phyloP scores from a whole-genome alignment of 2,113 vertebrate genomes.

The Pygoscelis adeliae region DNA sequence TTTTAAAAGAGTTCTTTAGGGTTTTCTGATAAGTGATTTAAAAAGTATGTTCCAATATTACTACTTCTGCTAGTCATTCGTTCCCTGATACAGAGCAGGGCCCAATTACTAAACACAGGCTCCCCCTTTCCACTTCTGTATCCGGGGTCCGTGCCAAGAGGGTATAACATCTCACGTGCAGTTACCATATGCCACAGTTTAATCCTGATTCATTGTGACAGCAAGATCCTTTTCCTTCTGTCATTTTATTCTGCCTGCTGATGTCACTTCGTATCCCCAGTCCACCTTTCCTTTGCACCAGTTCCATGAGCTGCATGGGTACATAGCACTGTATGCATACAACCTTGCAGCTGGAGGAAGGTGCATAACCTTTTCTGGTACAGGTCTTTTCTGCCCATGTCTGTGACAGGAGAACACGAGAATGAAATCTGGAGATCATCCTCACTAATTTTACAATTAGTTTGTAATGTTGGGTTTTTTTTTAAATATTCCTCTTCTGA shows the following conservation, averaged over 20 bases:
- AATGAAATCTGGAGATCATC: background rate
- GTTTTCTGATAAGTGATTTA: background rate
- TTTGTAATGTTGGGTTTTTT: background rate
- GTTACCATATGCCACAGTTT: background rate
- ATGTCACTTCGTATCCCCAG: background rate
- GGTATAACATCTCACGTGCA: background rate
- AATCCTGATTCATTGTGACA: slow-evolving; percentile 40
- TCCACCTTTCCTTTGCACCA: background rate
- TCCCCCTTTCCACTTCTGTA: background rate
- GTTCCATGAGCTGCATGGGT: background rate
- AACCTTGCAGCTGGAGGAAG: background rate
- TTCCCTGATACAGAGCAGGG: background rate
- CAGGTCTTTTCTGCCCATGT: background rate
- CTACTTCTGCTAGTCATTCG: background rate
- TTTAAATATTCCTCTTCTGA: background rate
- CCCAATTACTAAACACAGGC: background rate
- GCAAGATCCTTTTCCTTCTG: slow-evolving; percentile 7
- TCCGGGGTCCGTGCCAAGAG: background rate
- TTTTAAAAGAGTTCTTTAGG: background rate
- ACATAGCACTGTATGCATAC: rapidly evolving
- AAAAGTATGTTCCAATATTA: background rate
- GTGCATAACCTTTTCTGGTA: background rate
- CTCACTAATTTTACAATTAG: background rate
- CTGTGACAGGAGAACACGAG: background rate
- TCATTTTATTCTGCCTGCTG: background rate